phyloP scores from a whole-genome alignment of 2,888 invertebrate genomes.

The Augochlorella aurata region DNA sequence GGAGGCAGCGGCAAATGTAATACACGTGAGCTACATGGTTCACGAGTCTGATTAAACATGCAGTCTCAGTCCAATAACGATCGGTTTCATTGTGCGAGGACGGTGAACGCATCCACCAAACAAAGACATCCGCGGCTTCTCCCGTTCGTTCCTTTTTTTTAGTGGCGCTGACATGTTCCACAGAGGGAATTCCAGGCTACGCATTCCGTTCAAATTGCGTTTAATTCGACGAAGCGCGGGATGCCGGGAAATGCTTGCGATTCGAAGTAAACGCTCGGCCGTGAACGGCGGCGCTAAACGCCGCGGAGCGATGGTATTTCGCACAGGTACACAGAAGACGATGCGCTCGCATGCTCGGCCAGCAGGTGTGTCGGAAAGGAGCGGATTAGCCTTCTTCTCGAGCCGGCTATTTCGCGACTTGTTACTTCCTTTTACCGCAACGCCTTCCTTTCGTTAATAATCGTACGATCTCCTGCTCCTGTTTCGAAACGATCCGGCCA shows the following conservation, averaged over 20 bases:
- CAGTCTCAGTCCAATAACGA: conserved; percentile 13
- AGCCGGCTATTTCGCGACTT: conserved; percentile 55
- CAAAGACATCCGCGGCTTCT: neutral
- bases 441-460: conserved; percentile 67
- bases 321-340: conserved; percentile 22
- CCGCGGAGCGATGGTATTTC: conserved; percentile 11
- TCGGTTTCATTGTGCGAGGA: neutral
- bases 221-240: neutral
- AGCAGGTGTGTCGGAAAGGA: conserved; percentile 64
- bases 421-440: conserved; percentile 60
- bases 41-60: neutral
- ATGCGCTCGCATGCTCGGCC: conserved; percentile 60
- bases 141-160: neutral
- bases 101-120: neutral
- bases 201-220: conserved; percentile 29
- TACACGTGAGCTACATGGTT: neutral
- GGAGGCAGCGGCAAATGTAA: neutral
- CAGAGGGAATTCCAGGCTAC: conserved; percentile 28
- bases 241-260: conserved; percentile 19
- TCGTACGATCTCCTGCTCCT: conserved; percentile 52
- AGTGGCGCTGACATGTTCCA: neutral
- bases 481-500: conserved; percentile 38
- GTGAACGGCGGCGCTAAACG: conserved; percentile 17
- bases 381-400: conserved; percentile 63
- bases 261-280: conserved; percentile 17